Conservation (phyloP, 1,140 invertebrate genomes). For the Heliconius eleuchia region DNA sequence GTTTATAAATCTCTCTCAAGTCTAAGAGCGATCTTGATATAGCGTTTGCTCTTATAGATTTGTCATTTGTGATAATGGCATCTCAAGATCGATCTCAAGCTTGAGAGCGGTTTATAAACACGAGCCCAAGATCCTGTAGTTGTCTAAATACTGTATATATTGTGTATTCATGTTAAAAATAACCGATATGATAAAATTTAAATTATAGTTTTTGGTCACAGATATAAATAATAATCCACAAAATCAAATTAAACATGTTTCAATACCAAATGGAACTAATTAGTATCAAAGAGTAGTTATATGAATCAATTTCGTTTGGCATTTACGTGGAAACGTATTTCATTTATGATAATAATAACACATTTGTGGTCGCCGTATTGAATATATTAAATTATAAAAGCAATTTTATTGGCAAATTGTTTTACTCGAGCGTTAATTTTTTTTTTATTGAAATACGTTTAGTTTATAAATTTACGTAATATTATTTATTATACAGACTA, state of each 20-base stretch:
- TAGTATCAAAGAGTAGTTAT: slow-evolving; percentile 27
- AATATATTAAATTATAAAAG: slow-evolving; percentile 24
- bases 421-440: slow-evolving; percentile 8
- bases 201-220: neutral
- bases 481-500: slow-evolving; percentile 2
- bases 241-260: slow-evolving; percentile 30
- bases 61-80: too few species aligned
- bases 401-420: slow-evolving; percentile 17
- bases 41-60: too few species aligned
- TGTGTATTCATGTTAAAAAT: too few species aligned
- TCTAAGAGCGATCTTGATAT: too few species aligned
- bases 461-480: neutral
- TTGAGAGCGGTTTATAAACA: too few species aligned
- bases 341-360: slow-evolving; percentile 32
- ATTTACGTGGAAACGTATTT: slow-evolving; percentile 27
- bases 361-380: slow-evolving; percentile 21
- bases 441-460: slow-evolving; percentile 6
- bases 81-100: too few species aligned
- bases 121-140: too few species aligned
- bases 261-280: slow-evolving; percentile 23
- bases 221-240: neutral
- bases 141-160: too few species aligned
- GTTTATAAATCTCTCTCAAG: too few species aligned
- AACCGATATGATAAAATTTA: neutral
- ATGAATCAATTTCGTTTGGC: slow-evolving; percentile 32